Base-by-base conservation (phyloP, 2,113 vertebrate species). In the Rhagologus leucostigma region DNA sequence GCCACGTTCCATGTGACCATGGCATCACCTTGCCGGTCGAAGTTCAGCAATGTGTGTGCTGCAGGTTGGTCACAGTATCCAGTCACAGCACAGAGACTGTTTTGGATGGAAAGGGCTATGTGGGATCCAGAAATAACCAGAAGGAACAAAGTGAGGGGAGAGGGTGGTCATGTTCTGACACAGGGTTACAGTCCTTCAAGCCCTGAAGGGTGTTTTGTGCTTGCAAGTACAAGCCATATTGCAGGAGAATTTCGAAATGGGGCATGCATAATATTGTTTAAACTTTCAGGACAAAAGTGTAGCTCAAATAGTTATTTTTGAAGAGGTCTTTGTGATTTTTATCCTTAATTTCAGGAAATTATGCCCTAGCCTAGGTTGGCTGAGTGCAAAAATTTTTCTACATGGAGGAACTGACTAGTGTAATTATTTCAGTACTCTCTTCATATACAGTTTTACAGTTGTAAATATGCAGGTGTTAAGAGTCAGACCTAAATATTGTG, bases 11-110 rank as follows among this genome's bases (percentile, higher is more conserved):
- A 29, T 4, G 7, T 22, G 29, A 20, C 35, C 33, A 9, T 0
- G 9, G 27, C 7, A 2, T 42, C 78, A 30, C 62, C 55, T 69
- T 5, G 5, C 41, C 0, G 0, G 26, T 17, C 1, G 0, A 52
- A 49, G 33, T 5, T 29, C 52, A 67, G 42, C 6, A 3, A 5
- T 63, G 60, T 50, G 35, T 18, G 32, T 4, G 1, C 68, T 49
- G 27, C 6, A 7, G 14, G 50, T 21, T 35, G 62, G 20, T 44
- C 35, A 21, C 1, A 0, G 44, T 16, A 27, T 11, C 16, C 3
- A 3, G 27, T 21, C 49, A 37, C 46, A 39, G 33, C 68, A 37
- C 1, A 2, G 30, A 60, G 30, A 30, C 41, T 42, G 33, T 5
- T 87, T 37, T 8, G 37, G 37, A 33, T 0, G 3, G 69, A 46